Evolutionary conservation across 2,113 vertebrate species (phyloP).

Genomic region (Corythornis vintsioides): DNA sequence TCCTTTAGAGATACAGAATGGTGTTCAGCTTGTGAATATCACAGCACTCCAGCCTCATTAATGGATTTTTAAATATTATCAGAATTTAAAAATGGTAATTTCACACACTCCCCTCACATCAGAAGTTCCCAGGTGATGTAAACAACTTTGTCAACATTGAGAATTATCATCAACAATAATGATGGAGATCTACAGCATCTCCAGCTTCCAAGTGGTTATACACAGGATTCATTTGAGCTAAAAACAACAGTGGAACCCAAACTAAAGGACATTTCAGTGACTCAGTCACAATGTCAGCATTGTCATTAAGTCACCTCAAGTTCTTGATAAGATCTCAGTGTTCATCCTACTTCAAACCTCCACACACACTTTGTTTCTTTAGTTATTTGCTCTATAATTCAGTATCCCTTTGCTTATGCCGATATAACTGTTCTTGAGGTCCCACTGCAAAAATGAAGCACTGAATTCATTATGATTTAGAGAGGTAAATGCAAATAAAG

Average conservation of each 20-base stretch:
- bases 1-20: not conserved
- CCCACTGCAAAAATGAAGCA: not conserved
- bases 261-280: not conserved
- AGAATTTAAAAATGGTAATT: not conserved
- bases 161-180: not conserved
- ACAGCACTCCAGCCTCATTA: not conserved
- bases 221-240: not conserved
- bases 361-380: not conserved
- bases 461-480: not conserved
- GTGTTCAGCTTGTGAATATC: not conserved
- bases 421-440: not conserved
- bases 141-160: not conserved
- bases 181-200: not conserved
- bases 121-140: not conserved
- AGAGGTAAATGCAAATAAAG: not conserved
- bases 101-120: not conserved
- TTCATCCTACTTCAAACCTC: not conserved
- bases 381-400: not conserved
- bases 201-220: not conserved
- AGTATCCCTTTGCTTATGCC: not conserved
- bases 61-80: not conserved
- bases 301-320: not conserved
- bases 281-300: not conserved
- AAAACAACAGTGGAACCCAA: not conserved
- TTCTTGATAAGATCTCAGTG: rapidly evolving